Base-by-base conservation (phyloP, 2,888 invertebrate genomes). In the Andricus quercusramuli region DNA sequence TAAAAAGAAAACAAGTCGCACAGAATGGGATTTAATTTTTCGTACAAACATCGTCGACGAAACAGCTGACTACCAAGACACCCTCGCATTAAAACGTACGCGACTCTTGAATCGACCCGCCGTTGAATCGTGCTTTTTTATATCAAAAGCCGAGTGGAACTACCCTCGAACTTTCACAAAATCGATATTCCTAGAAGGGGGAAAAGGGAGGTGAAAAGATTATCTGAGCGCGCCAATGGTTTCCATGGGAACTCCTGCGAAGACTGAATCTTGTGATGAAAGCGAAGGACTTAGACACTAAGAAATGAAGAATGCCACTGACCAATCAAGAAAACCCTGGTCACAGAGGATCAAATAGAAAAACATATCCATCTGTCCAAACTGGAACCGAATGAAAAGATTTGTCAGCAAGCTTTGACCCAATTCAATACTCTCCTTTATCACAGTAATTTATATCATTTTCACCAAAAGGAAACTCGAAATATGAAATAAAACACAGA, bases 181-280 rank as follows among this genome's bases (percentile, higher is more conserved):
- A 74, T 74, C 74, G 56, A 74, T 74, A 74, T 74, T 51, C 37
- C 74, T 32, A 37, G 56, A 74, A 74, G 56, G 74, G 47, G 29
- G n/a, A 74, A 51, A 74, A 37, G 51, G 32, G 32, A 74, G 51
- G 20, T 20, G 8, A 32, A 29, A 64, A 64, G 6, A 29, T 64
- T 59, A 70, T 51, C 51, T 51, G 51, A 70, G 70, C 84, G 85
- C 85, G 86, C 84, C 87, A 83, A 82, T 88, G 87, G 90, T 90
- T 88, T 85, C 90, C 88, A 90, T 90, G 88, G 88, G 85, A 88
- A 89, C 90, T 84, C 86, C 78, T 82, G 83, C 78, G 74, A 80
- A 83, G 74, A 83, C 66, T 51, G 51, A 76, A 25, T 51, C 3
- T 6, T 29, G 79, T 65, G 68, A 37, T n/a, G 68, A 76, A 59